Evolutionary conservation across 2,113 vertebrate genomes (phyloP).

Genomic region (Saguinus imperator): DNA sequence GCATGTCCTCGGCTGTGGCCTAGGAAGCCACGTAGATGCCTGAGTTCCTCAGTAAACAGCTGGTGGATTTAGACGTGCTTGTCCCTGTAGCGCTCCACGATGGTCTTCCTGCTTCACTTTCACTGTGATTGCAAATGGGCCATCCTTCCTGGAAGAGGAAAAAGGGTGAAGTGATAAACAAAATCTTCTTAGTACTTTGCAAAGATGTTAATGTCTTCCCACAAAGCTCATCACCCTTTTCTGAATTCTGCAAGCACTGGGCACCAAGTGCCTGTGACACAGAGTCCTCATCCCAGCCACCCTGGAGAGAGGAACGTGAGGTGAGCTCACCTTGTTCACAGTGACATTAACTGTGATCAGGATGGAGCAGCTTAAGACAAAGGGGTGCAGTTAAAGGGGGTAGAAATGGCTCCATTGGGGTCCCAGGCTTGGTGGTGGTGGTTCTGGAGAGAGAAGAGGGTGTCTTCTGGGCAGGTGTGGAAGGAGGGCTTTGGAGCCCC

Average conservation of each 20-base stretch:
- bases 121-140: not conserved
- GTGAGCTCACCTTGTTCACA: rapidly evolving
- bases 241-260: not conserved
- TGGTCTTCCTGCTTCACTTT: not conserved
- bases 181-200: not conserved
- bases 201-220: not conserved
- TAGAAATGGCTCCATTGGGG: not conserved
- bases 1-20: not conserved
- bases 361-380: not conserved
- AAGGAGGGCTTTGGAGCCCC: not conserved
- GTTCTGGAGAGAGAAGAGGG: rapidly evolving
- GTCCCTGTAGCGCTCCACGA: rapidly evolving
- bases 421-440: not conserved
- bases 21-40: not conserved
- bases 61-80: not conserved
- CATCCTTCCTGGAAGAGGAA: not conserved
- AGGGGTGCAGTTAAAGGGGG: not conserved
- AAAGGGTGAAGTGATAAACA: not conserved
- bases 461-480: not conserved
- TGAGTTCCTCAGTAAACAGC: not conserved
- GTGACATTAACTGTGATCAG: rapidly evolving
- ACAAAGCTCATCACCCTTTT: not conserved
- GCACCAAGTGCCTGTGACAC: not conserved
- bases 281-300: not conserved
- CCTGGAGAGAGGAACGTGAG: not conserved